These are phyloP conservation scores for Morone saxatilis DNA, from an alignment of 2,113 vertebrate genomes.

Conservation along the genomic window DNA sequence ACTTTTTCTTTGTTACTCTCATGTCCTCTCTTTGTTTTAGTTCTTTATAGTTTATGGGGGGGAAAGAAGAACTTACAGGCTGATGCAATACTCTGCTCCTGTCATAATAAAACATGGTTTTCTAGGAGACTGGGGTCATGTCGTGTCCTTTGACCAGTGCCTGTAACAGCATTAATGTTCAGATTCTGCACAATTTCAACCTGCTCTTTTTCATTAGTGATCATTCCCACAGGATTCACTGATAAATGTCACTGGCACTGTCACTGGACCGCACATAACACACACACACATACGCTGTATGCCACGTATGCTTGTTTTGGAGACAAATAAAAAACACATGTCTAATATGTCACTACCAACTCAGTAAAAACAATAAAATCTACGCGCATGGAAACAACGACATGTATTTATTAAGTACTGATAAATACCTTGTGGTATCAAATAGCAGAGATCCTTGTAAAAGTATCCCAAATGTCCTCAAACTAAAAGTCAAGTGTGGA, in stretches of 20 bases:
- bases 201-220: not conserved
- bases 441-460: constrained; percentile 3
- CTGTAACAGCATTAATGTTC: not conserved
- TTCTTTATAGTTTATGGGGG: not conserved
- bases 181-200: not conserved
- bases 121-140: not conserved
- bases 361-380: too few relatives aligned
- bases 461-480: constrained; percentile 29
- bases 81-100: constrained; percentile 35
- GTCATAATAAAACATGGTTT: not conserved
- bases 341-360: too few relatives aligned
- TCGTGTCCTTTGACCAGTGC: not conserved
- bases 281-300: not conserved
- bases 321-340: constrained; percentile 15
- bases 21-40: not conserved
- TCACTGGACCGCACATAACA: not conserved
- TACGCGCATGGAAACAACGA: accelerated
- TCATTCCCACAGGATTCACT: not conserved
- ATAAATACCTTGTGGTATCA: constrained; percentile 60
- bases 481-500: constrained; percentile 28
- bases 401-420: not conserved
- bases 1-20: too few relatives aligned
- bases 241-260: too few relatives aligned
- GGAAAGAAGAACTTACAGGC: not conserved
- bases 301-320: constrained; percentile 71